Evolutionary conservation across 1,140 invertebrate genomes (phyloP).

Genomic region (Rhynchophorus ferrugineus): DNA sequence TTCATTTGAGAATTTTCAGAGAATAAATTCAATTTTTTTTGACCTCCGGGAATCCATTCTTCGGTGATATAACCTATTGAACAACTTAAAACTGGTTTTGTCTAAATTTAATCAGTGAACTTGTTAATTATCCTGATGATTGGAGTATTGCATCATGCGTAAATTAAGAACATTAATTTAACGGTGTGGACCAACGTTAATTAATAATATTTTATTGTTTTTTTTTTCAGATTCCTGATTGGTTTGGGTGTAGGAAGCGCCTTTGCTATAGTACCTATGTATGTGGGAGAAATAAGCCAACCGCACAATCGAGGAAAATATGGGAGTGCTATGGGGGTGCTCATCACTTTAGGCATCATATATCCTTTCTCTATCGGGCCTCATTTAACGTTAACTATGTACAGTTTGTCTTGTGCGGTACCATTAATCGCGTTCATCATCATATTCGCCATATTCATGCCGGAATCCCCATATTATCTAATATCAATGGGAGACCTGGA

Average conservation of each 20-base stretch:
- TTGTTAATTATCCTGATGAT: too few relatives aligned
- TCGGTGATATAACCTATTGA: too few relatives aligned
- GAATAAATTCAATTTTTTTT: too few relatives aligned
- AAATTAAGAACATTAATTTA: too few relatives aligned
- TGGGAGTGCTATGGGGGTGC: slow-evolving; percentile 29
- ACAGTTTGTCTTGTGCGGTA: slow-evolving; percentile 44
- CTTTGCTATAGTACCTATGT: slow-evolving; percentile 46
- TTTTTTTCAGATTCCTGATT: slow-evolving; percentile 44
- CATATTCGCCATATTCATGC: slow-evolving; percentile 44
- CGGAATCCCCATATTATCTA: slow-evolving; percentile 71
- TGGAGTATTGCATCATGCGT: too few relatives aligned
- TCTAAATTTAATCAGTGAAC: too few relatives aligned
- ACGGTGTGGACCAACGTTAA: too few relatives aligned
- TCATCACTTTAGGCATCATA: slow-evolving; percentile 25
- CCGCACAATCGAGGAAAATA: slow-evolving; percentile 25
- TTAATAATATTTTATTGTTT: too few relatives aligned
- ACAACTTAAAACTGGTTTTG: too few relatives aligned
- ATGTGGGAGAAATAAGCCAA: slow-evolving; percentile 43
- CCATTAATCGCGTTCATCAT: slow-evolving; percentile 47
- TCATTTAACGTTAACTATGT: slow-evolving; percentile 46
- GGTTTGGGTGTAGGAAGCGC: slow-evolving; percentile 43
- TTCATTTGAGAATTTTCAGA: too few relatives aligned
- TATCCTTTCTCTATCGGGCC: slow-evolving; percentile 51
- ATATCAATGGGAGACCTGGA: slow-evolving; percentile 50
- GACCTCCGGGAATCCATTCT: too few relatives aligned